Base-by-base conservation (phyloP, 2,888 invertebrate genomes). In the Acanthosepion esculentum region DNA sequence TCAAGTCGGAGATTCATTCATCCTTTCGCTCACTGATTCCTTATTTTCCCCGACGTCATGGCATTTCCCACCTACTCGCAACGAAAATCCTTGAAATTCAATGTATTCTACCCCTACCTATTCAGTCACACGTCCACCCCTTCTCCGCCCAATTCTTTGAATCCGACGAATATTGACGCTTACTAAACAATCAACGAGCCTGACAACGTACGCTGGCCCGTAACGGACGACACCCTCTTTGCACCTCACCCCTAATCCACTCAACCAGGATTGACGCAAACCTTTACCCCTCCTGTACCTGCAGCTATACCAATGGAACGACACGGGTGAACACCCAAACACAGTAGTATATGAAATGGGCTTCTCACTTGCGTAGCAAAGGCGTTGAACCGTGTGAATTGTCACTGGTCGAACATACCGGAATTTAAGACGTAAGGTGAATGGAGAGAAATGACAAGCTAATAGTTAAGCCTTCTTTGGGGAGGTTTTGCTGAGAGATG, bases 301-400 rank as follows among this genome's bases (percentile, higher is more conserved):
- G n/a, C 78, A n/a, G n/a, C 78, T 78, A n/a, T n/a, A 78, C 78
- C n/a, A n/a, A 78, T 78, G 78, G 78, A 78, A 92, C 92, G 92
- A 92, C 50, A 92, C 92, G 92, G 92, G n/a, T 92, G 92, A 48
- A 48, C 92, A 92, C 48, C n/a, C 48, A 92, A 92, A 92, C 50
- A 92, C 92, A 48, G 92, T 48, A 20, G 23, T 15, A 23, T 48
- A 48, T 10, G 92, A 92, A 50, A 92, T 20, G 23, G 48, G 26
- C 48, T 50, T 92, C 92, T 23, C 50, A 92, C 92, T 48, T 92
- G 92, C 50, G 50, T 92, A 48, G 29, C 50, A 50, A 48, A 50
- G 48, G 29, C 92, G 33, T 23, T 92, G 92, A 92, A 92, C 92
- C 92, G 12, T 92, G 48, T 33, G 78, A n/a, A 64, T 64, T 64